Evolutionary conservation across 2,888 invertebrate genomes (phyloP).

Genomic region (Alitta virens): DNA sequence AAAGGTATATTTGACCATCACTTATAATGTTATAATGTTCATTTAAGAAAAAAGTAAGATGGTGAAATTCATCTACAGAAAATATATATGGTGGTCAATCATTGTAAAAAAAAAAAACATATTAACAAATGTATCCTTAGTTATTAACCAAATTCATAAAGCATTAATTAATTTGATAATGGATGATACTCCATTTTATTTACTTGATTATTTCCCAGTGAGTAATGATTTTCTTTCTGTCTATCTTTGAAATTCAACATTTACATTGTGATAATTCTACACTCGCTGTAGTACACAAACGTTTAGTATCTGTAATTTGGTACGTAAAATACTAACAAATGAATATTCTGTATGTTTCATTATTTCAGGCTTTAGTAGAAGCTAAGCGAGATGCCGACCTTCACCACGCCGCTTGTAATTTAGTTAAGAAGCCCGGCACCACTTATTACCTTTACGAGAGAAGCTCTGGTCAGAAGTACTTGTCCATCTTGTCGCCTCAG

Average conservation of each 20-base stretch:
- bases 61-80: not conserved
- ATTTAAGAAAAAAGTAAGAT: not conserved
- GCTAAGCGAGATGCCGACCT: slow-evolving; percentile 63
- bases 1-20: slow-evolving; percentile 55
- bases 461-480: slow-evolving; percentile 67
- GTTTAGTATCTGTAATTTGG: no score
- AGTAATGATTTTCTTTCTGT: no score
- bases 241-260: no score
- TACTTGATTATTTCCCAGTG: no score
- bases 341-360: no score
- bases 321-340: no score
- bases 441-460: slow-evolving; percentile 71
- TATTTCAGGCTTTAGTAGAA: slow-evolving; percentile 43
- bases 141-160: no score
- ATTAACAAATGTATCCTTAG: not conserved
- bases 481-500: slow-evolving; percentile 73
- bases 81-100: not conserved
- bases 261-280: no score
- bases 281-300: no score
- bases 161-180: no score
- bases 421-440: slow-evolving; percentile 71
- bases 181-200: no score
- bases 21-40: not conserved
- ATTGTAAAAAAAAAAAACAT: not conserved
- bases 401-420: slow-evolving; percentile 73